Evolutionary conservation across 1,140 invertebrate species (phyloP).

Genomic region (Drosophila quadrilineata): DNA sequence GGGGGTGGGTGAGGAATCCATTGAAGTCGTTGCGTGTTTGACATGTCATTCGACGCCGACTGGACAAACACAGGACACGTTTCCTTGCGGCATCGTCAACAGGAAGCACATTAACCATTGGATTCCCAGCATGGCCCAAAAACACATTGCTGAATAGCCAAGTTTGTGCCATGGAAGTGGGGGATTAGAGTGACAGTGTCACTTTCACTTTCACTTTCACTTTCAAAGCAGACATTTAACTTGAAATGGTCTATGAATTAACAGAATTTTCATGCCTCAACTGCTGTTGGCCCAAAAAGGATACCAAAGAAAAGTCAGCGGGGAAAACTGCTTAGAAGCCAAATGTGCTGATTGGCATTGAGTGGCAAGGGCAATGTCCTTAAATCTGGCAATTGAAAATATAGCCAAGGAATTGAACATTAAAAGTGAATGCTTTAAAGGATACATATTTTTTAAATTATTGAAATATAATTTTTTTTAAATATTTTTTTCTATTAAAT

Average conservation of each 20-base stretch:
- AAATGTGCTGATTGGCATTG: neutral
- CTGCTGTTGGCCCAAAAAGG: conserved; percentile 29
- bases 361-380: no score
- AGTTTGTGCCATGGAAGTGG: conserved; percentile 20
- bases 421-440: no score
- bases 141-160: conserved; percentile 38
- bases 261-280: conserved; percentile 41
- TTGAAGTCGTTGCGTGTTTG: conserved; percentile 64
- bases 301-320: neutral
- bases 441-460: no score
- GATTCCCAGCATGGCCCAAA: conserved; percentile 23
- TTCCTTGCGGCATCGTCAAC: conserved; percentile 53
- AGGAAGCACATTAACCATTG: conserved; percentile 70
- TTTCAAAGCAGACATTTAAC: conserved; percentile 52
- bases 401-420: no score
- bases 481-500: no score
- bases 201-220: no score
- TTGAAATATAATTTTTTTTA: no score
- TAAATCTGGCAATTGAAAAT: no score
- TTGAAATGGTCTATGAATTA: conserved; percentile 62
- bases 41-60: conserved; percentile 65
- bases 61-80: conserved; percentile 41
- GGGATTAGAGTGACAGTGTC: conserved; percentile 15
- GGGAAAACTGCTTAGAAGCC: neutral
- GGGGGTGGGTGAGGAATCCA: conserved; percentile 21